Percentiles rank a stretch among this genome's conserved stretches.
Conservation (phyloP, 1,140 invertebrate genomes). For the Trachelipus rathkii region DNA sequence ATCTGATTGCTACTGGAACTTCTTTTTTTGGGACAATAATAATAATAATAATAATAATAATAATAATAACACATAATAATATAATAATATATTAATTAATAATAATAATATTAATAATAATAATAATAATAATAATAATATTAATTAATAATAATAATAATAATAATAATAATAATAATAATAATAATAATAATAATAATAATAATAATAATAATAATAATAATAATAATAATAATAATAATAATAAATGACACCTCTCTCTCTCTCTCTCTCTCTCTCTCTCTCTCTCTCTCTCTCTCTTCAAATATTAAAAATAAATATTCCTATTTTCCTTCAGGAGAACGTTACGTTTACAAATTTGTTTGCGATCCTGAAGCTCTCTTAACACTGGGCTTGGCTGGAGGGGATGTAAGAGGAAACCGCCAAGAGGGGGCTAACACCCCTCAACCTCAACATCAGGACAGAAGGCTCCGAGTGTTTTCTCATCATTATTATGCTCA, state of each 20-base stretch:
- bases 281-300: no score
- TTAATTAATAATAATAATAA: no score
- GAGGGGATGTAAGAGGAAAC: background rate
- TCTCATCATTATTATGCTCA: conserved; percentile 5
- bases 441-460: background rate
- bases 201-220: background rate
- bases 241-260: background rate
- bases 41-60: no score
- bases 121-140: no score
- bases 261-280: no score
- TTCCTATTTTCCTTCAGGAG: conserved; percentile 58
- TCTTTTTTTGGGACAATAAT: no score
- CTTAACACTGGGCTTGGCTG: conserved; percentile 39
- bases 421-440: background rate
- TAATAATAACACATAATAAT: no score
- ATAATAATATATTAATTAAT: no score
- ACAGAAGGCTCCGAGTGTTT: background rate
- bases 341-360: conserved; percentile 93
- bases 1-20: no score
- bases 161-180: no score
- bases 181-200: background rate
- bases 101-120: no score
- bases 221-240: background rate
- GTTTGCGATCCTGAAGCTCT: conserved; percentile 89
- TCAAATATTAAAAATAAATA: no score